Base-by-base conservation (phyloP, 2,888 invertebrate genomes). In the Leptothorax acervorum region DNA sequence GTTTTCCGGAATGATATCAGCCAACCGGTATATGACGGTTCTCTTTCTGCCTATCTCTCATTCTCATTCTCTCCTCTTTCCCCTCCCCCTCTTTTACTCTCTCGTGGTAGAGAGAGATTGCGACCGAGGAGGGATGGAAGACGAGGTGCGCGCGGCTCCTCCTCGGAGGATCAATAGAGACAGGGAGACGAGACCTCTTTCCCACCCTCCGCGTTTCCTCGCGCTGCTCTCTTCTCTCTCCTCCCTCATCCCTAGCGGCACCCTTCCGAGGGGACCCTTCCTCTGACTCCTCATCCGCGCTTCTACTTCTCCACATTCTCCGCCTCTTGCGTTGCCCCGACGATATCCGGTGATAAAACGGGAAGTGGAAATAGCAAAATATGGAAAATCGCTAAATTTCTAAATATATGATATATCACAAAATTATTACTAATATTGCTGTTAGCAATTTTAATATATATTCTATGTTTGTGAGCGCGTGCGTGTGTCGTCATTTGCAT, bases 151-250 rank as follows among this genome's bases (percentile, higher is more conserved):
- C 94, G 94, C 94, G 94, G 93, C 94, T 94, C 92, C 93, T 94
- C 94, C 90, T 90, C 90, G 91, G 94, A 94, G 94, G 94, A 95
- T 94, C 94, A 95, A 95, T 95, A 95, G 94, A 94, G 95, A 95
- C 94, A 95, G 93, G 92, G 94, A 94, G 94, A 94, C 94, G 94
- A 94, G 94, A 94, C 93, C 94, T 94, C 93, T 93, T 94, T 93
- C 91, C 92, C 93, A 91, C 91, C 88, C 88, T 85, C 87, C 87
- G 66, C 83, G 82, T 81, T 70, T 82, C 76, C 87, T 74, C 76
- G 23, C 74, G 42, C 63, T 78, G 57, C 85, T 86, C 85, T 86
- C 87, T 85, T 87, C 83, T 87, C 85, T 82, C 84, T 87, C 53
- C 86, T 89, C 79, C 53, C 88, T 86, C 87, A 83, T 90, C 87